A percentile compares a stretch with the other conserved stretches of the same genome.
These are phyloP conservation scores for Cromileptes altivelis DNA, from an alignment of 2,113 vertebrate species.

Conservation along the genomic window DNA sequence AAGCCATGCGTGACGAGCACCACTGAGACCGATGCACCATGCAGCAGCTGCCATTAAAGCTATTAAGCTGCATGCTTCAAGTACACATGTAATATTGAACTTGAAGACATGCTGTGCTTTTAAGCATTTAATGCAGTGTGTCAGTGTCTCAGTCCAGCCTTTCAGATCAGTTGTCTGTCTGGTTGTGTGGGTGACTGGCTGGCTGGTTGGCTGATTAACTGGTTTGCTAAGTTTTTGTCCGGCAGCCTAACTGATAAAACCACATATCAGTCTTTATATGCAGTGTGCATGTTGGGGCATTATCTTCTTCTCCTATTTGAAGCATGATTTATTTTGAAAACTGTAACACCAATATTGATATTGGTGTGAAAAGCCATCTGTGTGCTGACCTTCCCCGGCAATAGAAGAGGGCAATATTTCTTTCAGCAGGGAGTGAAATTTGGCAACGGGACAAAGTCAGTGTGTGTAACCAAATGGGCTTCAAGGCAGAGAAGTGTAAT, in stretches of 20 bases:
- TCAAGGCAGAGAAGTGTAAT: conserved; percentile 25
- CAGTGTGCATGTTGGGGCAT: not conserved
- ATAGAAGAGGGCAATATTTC: not conserved
- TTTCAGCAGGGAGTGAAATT: not conserved
- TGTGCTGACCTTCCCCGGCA: conserved; percentile 3
- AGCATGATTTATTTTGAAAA: not conserved
- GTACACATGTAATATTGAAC: not conserved
- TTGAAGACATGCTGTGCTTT: conserved; percentile 4
- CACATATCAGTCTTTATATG: not conserved
- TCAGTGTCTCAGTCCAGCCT: not conserved
- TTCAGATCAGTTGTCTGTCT: not conserved
- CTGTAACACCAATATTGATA: conserved; percentile 8
- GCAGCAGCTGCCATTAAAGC: conserved; percentile 45
- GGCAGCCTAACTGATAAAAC: not conserved
- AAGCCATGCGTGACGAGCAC: conserved; percentile 27
- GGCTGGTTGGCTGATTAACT: not conserved
- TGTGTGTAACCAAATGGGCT: conserved; percentile 28
- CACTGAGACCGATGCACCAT: conserved; percentile 5
- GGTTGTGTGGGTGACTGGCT: not conserved
- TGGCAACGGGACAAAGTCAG: conserved; percentile 30
- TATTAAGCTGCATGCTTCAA: conserved; percentile 17
- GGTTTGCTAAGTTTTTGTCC: no score
- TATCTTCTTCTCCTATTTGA: not conserved
- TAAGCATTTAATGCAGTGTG: not conserved
- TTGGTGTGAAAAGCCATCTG: conserved; percentile 17